Conservation (phyloP, 2,888 invertebrate genomes). For the Pyrgus malvae region DNA sequence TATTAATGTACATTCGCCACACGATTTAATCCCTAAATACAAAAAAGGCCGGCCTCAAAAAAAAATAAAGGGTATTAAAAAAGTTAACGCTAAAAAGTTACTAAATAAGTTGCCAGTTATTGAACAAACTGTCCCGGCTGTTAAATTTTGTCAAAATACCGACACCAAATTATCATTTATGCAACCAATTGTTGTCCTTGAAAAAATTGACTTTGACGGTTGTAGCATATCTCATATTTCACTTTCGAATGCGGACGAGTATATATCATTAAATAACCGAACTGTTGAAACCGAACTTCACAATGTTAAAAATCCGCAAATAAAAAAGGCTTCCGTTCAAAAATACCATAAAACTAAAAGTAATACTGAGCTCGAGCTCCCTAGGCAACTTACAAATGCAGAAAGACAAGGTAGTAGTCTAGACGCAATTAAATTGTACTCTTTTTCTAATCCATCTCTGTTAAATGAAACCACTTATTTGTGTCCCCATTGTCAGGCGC, state of each 20-base stretch:
- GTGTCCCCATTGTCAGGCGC: background rate
- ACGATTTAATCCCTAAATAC: background rate
- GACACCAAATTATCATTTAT: too few relatives aligned
- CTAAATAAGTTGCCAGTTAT: background rate
- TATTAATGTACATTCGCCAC: background rate
- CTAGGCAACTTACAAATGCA: background rate
- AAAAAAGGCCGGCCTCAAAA: background rate
- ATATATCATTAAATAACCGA: background rate
- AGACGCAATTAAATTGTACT: background rate
- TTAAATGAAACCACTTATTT: background rate
- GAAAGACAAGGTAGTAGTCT: background rate
- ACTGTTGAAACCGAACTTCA: too few relatives aligned
- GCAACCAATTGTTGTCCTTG: background rate
- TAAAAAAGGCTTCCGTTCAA: background rate
- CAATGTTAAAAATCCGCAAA: background rate
- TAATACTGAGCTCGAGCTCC: background rate
- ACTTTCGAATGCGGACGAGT: background rate
- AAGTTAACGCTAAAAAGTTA: background rate
- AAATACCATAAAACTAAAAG: background rate
- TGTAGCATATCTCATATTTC: background rate
- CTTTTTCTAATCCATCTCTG: background rate
- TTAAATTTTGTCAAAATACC: background rate
- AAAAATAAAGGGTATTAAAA: too few relatives aligned
- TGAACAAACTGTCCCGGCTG: background rate
- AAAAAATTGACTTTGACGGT: background rate